Base-by-base conservation (phyloP, 2,888 invertebrate species). In the Lysandra coridon region DNA sequence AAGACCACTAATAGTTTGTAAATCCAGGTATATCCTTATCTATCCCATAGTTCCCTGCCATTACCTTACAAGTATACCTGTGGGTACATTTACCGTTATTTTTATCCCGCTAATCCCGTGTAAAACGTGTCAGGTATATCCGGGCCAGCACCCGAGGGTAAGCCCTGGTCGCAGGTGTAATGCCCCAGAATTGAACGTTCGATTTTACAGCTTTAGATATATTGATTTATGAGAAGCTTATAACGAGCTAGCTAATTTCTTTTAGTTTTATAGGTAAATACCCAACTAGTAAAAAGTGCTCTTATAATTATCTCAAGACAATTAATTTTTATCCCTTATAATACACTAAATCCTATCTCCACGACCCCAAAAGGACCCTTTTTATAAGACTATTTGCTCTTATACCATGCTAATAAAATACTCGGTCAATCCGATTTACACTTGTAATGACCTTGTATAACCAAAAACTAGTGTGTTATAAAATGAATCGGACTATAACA, bases 81-180 rank as follows among this genome's bases (percentile, higher is more conserved):
- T 0, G 69, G 33, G 69, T 69, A 69, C 60, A 17, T 10, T 14
- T 73, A 33, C 14, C 37, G 40, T 17, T 73, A 30, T 57, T 79
- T 77, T 73, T 37, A 76, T 30, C 6, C 23, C n/a, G 14, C 12
- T 44, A 73, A 49, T 57, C 62, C 44, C n/a, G 40, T 12, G n/a
- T 53, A 49, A 37, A 73, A 69, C 69, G 33, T 69, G 69, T 37
- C 69, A 69, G 49, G 4, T 53, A 23, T 53, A 75, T 23, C 75
- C 53, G 17, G 30, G 14, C 53, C 57, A 33, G 33, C 57, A 7
- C 76, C 33, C 57, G 30, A 14, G 76, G 76, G 33, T 76, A 57
- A 57, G n/a, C 33, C 76, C 30, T n/a, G 76, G 53, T 76, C 76
- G 76, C 57, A 76, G 76, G 76, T 76, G 49, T 53, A 49, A 75